Evolutionary conservation across 92 coral and sea anemone genomes (phyloP).

Genomic region (Metridium senile): DNA sequence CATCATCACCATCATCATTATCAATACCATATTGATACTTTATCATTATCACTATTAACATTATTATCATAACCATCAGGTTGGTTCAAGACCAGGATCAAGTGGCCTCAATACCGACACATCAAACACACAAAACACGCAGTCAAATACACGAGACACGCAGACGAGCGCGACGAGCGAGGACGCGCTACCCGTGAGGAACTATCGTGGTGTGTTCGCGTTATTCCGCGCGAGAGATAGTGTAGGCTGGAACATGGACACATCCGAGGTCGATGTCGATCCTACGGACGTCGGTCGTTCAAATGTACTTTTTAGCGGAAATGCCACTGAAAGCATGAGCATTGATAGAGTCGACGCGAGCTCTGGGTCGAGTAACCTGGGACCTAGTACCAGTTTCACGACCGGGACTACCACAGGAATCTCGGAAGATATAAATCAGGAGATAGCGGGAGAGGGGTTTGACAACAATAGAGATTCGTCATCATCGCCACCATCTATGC

Average conservation of each 20-base stretch:
- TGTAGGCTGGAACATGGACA: slow-evolving; percentile 69
- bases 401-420: slow-evolving; percentile 1
- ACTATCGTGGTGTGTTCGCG: slow-evolving; percentile 74
- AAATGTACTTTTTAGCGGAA: slow-evolving; percentile 27
- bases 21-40: no score
- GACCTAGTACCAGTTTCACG: neutral
- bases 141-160: no score
- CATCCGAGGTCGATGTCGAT: slow-evolving; percentile 49
- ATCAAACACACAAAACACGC: neutral
- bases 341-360: slow-evolving; percentile 36
- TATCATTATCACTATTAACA: no score
- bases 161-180: neutral
- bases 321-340: slow-evolving; percentile 57
- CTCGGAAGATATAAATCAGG: neutral
- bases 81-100: slow-evolving; percentile 1
- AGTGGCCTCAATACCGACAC: neutral
- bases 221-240: slow-evolving; percentile 73
- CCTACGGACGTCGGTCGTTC: slow-evolving; percentile 44
- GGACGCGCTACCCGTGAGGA: slow-evolving; percentile 14
- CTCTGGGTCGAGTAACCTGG: slow-evolving; percentile 3
- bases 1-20: no score
- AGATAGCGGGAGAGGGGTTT: neutral
- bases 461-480: neutral
- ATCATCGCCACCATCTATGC: slow-evolving; percentile 3
- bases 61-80: neutral